These are phyloP conservation scores for Metaphire vulgaris DNA, from an alignment of 1,140 invertebrate genomes.

Conservation along the genomic window DNA sequence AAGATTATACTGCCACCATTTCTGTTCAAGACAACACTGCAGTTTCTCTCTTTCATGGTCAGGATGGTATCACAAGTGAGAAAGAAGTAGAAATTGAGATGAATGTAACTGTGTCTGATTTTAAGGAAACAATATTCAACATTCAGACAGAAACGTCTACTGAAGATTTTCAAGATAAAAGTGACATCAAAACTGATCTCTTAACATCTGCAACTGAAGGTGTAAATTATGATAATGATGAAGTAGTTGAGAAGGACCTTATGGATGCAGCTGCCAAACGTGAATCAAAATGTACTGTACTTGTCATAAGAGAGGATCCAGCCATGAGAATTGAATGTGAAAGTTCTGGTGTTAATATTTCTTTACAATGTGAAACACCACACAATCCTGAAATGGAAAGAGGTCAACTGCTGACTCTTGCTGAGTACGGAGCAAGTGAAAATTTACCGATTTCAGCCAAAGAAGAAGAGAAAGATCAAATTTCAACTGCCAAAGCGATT, in stretches of 20 bases:
- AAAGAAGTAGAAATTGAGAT: too few relatives aligned
- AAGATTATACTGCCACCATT: too few relatives aligned
- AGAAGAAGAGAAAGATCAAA: background rate
- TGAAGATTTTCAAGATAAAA: too few relatives aligned
- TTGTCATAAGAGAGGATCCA: background rate
- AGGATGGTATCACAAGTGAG: too few relatives aligned
- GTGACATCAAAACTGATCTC: background rate
- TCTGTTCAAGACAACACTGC: too few relatives aligned
- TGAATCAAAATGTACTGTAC: too few relatives aligned
- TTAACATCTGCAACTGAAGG: slow-evolving; percentile 8
- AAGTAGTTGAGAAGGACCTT: background rate
- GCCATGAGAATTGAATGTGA: background rate
- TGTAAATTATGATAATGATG: background rate
- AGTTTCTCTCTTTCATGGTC: too few relatives aligned
- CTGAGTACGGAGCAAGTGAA: background rate
- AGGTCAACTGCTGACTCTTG: too few relatives aligned
- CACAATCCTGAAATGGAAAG: background rate
- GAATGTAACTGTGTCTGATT: too few relatives aligned
- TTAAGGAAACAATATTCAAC: too few relatives aligned
- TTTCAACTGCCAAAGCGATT: slow-evolving; percentile 18
- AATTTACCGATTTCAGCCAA: background rate
- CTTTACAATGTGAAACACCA: background rate
- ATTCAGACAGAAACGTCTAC: too few relatives aligned
- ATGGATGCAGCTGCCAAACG: slow-evolving; percentile 1
- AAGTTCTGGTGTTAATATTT: background rate